phyloP scores from a whole-genome alignment of 2,113 vertebrate genomes.

The Dicaeum eximium region DNA sequence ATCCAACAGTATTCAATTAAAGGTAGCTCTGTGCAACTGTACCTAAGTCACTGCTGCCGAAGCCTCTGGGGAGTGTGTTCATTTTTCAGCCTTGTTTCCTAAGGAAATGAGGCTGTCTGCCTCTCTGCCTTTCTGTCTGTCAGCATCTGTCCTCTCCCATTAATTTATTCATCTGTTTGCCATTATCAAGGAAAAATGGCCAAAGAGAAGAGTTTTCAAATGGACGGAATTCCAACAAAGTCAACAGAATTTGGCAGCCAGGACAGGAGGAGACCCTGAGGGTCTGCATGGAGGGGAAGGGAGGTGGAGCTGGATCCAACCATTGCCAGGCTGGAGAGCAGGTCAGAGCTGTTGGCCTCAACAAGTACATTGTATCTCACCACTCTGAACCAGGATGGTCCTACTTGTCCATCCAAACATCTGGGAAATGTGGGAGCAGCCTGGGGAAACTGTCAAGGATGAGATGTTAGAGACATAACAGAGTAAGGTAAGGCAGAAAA shows the following conservation, averaged over 20 bases:
- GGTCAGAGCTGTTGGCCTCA: not conserved
- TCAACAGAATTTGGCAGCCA: not conserved
- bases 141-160: not conserved
- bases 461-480: not conserved
- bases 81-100: constrained; percentile 39
- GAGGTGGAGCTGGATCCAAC: not conserved
- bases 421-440: not conserved
- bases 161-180: not conserved
- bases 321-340: not conserved
- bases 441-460: not conserved
- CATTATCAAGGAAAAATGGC: not conserved
- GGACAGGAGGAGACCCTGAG: not conserved
- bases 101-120: constrained; percentile 47
- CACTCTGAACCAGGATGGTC: not conserved
- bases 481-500: not conserved
- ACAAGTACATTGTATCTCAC: not conserved
- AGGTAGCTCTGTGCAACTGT: constrained; percentile 15
- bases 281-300: not conserved
- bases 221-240: not conserved
- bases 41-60: constrained; percentile 27
- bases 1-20: constrained; percentile 59
- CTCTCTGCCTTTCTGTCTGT: constrained; percentile 22
- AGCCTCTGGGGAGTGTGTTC: not conserved
- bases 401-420: not conserved
- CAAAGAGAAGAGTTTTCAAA: not conserved